These are phyloP conservation scores for Parazoanthus swiftii DNA, from an alignment of 92 coral and sea anemone genomes.

Conservation along the genomic window DNA sequence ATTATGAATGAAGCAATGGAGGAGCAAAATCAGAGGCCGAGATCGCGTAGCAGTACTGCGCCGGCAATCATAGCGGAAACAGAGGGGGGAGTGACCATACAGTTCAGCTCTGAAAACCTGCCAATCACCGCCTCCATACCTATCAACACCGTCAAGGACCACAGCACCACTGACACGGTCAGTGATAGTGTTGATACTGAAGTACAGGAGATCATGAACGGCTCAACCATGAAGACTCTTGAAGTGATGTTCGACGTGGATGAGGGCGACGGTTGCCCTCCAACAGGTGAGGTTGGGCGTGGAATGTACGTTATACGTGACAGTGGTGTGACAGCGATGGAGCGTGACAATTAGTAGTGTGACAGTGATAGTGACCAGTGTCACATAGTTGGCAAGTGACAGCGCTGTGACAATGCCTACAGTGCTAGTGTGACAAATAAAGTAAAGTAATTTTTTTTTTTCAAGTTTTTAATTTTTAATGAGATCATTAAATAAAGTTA, in stretches of 20 bases:
- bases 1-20: neutral
- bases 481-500: no score
- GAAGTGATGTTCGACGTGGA: conserved; percentile 73
- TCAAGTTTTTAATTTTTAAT: no score
- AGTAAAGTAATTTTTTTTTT: no score
- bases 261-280: conserved; percentile 1
- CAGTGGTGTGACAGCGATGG: neutral
- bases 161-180: neutral
- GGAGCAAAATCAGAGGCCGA: neutral
- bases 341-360: neutral
- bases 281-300: conserved; percentile 45
- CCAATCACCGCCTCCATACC: conserved; percentile 35
- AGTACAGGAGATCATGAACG: conserved; percentile 60
- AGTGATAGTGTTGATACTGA: conserved; percentile 49
- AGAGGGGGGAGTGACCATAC: conserved; percentile 33
- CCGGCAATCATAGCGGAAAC: conserved; percentile 39
- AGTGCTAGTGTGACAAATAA: neutral
- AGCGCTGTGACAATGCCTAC: neutral
- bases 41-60: conserved; percentile 30
- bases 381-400: neutral
- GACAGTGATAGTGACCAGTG: neutral
- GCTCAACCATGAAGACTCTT: conserved; percentile 49
- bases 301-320: neutral
- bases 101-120: conserved; percentile 37
- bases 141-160: neutral